phyloP scores from a whole-genome alignment of 2,113 vertebrate species.

The Eclectus roratus region DNA sequence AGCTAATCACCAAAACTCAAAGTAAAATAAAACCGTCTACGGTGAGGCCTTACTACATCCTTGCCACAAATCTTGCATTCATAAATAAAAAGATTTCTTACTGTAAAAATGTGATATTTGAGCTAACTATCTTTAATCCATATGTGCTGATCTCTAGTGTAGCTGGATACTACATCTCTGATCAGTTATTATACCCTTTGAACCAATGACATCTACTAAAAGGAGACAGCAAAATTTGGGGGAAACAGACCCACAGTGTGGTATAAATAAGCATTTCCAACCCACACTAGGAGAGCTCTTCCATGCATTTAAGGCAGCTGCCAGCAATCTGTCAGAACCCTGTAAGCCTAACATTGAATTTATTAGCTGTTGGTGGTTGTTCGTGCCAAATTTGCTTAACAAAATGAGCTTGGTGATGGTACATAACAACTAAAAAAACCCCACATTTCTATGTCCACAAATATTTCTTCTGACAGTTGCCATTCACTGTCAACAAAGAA shows the following conservation, averaged over 20 bases:
- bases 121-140: not conserved
- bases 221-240: slow-evolving; percentile 55
- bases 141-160: not conserved
- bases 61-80: not conserved
- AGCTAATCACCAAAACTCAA: not conserved
- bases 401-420: slow-evolving; percentile 51
- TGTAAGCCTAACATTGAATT: slow-evolving; percentile 58
- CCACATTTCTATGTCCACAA: not conserved
- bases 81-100: not conserved
- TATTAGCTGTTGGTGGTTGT: slow-evolving; percentile 59
- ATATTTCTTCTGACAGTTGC: not conserved
- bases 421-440: not conserved
- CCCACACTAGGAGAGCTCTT: slow-evolving; percentile 59
- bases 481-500: not conserved
- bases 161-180: not conserved
- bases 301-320: slow-evolving; percentile 55
- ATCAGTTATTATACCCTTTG: not conserved
- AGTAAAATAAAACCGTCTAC: not conserved
- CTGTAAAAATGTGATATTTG: not conserved
- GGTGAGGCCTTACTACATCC: not conserved
- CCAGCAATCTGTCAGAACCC: slow-evolving; percentile 63
- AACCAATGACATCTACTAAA: slow-evolving; percentile 36
- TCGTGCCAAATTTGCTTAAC: slow-evolving; percentile 56
- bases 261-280: slow-evolving; percentile 65
- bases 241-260: slow-evolving; percentile 62